phyloP scores from a whole-genome alignment of 2,797 vertebrate species.

The Cercopithecus petaurista region DNA sequence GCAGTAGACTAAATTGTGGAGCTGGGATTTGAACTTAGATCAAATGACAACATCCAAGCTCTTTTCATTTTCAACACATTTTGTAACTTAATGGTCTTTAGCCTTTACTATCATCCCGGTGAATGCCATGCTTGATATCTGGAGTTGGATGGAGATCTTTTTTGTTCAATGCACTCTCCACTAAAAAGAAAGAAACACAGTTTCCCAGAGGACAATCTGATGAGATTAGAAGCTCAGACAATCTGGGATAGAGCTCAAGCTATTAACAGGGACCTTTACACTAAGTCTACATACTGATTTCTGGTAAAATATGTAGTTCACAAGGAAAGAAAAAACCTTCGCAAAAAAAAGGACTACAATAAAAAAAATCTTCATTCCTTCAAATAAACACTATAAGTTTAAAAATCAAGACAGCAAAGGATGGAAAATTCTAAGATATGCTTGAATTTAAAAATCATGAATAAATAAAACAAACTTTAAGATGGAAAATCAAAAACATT shows the following conservation, averaged over 20 bases:
- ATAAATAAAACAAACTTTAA: conserved; percentile 50
- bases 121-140: background rate
- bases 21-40: background rate
- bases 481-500: conserved; percentile 51
- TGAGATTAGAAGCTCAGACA: conserved; percentile 14
- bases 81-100: background rate
- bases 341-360: background rate
- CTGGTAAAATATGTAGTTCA: background rate
- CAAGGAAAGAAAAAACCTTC: background rate
- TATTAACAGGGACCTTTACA: background rate
- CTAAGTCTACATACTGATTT: background rate
- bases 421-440: background rate
- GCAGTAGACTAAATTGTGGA: background rate
- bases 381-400: conserved; percentile 9
- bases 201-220: background rate
- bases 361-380: background rate
- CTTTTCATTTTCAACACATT: background rate
- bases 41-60: background rate
- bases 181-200: background rate
- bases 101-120: background rate
- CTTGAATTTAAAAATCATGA: conserved; percentile 47
- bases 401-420: background rate
- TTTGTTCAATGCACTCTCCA: background rate
- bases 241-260: background rate
- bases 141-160: background rate